Conservation (phyloP, 1,140 invertebrate species). For the Drosophila auraria region DNA sequence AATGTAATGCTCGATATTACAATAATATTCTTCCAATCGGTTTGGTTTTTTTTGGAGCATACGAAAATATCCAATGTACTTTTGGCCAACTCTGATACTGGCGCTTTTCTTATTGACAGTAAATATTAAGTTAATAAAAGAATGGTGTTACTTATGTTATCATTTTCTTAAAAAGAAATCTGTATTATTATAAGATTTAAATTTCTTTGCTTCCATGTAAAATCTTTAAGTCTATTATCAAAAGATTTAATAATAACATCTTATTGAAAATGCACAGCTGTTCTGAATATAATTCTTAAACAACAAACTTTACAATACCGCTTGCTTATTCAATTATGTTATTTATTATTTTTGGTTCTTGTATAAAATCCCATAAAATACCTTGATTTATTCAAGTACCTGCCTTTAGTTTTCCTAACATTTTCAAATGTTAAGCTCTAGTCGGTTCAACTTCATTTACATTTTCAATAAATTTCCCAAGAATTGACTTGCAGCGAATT, state of each 20-base stretch:
- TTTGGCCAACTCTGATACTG: neutral
- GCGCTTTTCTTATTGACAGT: neutral
- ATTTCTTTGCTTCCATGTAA: too few species aligned
- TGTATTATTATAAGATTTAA: too few species aligned
- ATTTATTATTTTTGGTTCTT: too few species aligned
- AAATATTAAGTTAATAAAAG: too few species aligned
- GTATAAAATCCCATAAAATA: neutral
- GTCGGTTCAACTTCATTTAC: neutral
- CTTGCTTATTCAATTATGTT: neutral
- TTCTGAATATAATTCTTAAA: too few species aligned
- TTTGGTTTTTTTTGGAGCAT: conserved; percentile 13
- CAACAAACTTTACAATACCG: neutral
- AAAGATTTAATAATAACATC: too few species aligned
- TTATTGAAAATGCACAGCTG: too few species aligned
- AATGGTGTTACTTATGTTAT: too few species aligned
- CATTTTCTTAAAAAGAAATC: too few species aligned
- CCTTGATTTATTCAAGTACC: neutral
- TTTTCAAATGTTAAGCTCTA: neutral
- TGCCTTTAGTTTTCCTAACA: neutral
- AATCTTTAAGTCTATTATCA: too few species aligned
- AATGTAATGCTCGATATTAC: conserved; percentile 29
- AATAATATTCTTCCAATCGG: conserved; percentile 54
- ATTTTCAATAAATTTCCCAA: conserved; percentile 1
- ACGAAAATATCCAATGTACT: conserved; percentile 6
- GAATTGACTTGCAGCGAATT: conserved; percentile 19